A percentile compares a stretch with the other conserved stretches of the same genome.
These are phyloP conservation scores for Parnassius orleans DNA, from an alignment of 2,888 invertebrate genomes.

Conservation along the genomic window DNA sequence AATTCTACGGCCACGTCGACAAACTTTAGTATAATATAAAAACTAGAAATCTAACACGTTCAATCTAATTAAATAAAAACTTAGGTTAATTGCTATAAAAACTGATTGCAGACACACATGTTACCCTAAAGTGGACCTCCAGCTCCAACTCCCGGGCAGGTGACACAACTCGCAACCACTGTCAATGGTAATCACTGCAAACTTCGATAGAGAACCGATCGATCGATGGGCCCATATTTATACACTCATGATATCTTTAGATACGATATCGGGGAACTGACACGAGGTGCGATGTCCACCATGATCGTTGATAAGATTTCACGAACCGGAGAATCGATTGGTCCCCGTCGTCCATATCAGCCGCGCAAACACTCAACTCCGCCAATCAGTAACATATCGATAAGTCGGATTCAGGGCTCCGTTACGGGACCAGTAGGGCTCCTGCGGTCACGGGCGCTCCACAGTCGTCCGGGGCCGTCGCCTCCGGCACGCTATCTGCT, in stretches of 20 bases:
- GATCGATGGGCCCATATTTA: constrained; percentile 80
- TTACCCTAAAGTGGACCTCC: constrained; percentile 30
- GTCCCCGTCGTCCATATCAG: constrained; percentile 63
- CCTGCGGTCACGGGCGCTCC: constrained; percentile 35
- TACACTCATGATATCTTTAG: constrained; percentile 78
- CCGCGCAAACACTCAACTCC: constrained; percentile 74
- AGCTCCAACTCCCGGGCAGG: constrained; percentile 6
- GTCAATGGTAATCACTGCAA: constrained; percentile 66
- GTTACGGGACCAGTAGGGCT: constrained; percentile 34
- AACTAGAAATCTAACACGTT: no score
- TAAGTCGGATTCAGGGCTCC: constrained; percentile 46
- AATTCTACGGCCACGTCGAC: no score
- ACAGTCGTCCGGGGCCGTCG: constrained; percentile 50
- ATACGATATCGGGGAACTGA: constrained; percentile 73
- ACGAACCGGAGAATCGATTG: constrained; percentile 72
- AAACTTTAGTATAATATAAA: no score
- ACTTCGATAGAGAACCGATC: constrained; percentile 77
- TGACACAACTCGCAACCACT: constrained; percentile 45
- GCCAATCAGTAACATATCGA: constrained; percentile 69
- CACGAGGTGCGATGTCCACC: constrained; percentile 74
- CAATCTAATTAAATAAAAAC: no score
- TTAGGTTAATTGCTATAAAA: neutral
- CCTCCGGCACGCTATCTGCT: constrained; percentile 59
- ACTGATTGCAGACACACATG: constrained; percentile 25
- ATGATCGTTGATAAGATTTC: constrained; percentile 74